Evolutionary conservation across 2,113 vertebrate genomes (phyloP), one percentile per base, ranked within the genome.

Genomic region (Gymnarchus niloticus): DNA sequence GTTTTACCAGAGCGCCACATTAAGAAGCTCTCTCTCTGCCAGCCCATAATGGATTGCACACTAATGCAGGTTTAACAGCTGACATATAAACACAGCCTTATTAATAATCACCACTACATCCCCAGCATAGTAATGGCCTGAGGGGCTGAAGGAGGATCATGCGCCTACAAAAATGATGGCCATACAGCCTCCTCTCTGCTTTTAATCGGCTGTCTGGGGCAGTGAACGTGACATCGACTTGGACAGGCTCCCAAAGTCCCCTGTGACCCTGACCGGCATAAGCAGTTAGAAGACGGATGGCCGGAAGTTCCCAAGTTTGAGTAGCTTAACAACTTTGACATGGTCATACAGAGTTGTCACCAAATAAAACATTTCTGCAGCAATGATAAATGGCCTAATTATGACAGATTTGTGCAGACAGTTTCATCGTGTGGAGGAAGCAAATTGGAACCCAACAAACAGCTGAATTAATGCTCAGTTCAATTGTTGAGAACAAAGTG

Each of bases 121-220:
- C 83, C 87, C 82, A 87, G 89, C 86, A 89, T 91, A 87, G 84
- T 90, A 88, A 92, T 91, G 84, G 88, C 83, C 87, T 80, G 77
- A 23, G 77, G 77, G 41, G 37, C 37, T 5, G 76, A 3, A 23
- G 4, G 12, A 23, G 48, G 46, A 81, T 81, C 23, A 14, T 25
- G 48, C n/a, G 19, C 46, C 44, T 51, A 44, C 77, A 48, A 44
- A 81, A 73, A 73, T 25, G 48, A 81, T 23, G 44, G 1, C 78
- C 44, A 48, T 25, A 25, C n/a, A 46, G 44, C 48, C 3, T 25
- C 44, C 77, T 51, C 77, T 81, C 21, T 80, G 76, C 41, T 49
- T 80, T 80, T 19, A 73, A 73, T 41, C 33, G 65, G 65, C 33
- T 19, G 14, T 41, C 14, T 73, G 65, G 61, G 61, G 61, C 28